phyloP scores from a whole-genome alignment of 2,888 invertebrate genomes.

The Drosophila acutilabella region DNA sequence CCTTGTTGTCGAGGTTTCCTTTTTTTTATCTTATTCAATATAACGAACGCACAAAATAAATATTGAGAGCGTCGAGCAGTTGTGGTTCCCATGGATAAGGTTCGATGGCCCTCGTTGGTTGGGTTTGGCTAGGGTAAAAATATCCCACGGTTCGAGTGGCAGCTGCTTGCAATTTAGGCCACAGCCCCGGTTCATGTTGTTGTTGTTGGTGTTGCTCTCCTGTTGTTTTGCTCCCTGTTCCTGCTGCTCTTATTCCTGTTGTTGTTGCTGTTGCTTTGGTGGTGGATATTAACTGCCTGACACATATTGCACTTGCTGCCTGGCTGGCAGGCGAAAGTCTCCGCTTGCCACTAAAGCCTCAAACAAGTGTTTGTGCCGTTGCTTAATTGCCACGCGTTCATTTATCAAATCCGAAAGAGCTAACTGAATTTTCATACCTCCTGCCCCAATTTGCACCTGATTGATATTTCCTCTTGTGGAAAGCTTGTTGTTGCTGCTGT shows the following conservation, averaged over 20 bases:
- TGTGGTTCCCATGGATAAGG: conserved; percentile 84
- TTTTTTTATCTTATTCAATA: conserved; percentile 61
- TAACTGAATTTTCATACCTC: conserved; percentile 9
- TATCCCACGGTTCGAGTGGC: conserved; percentile 84
- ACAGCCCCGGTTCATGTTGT: conserved; percentile 69
- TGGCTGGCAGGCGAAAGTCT: conserved; percentile 50
- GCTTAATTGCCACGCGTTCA: conserved; percentile 70
- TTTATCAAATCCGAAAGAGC: conserved; percentile 39
- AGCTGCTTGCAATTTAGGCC: conserved; percentile 84
- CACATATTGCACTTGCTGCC: conserved; percentile 76
- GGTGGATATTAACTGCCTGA: conserved; percentile 55
- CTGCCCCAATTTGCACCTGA: conserved; percentile 47
- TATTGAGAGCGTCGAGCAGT: conserved; percentile 83
- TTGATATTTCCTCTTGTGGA: conserved; percentile 48
- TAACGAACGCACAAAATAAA: conserved; percentile 77
- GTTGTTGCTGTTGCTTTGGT: conserved; percentile 38
- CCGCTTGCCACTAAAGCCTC: conserved; percentile 31
- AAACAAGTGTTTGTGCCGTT: conserved; percentile 44
- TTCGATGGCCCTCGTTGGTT: conserved; percentile 64
- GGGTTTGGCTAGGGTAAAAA: conserved; percentile 71
- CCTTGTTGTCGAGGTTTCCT: conserved; percentile 56
- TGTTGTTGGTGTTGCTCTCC: conserved; percentile 21
- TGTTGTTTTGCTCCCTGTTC: conserved; percentile 30
- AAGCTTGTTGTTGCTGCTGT: conserved; percentile 35
- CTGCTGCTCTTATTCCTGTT: conserved; percentile 33